phyloP scores from a whole-genome alignment of 1,140 invertebrate genomes.

The Drosophila repletoides region DNA sequence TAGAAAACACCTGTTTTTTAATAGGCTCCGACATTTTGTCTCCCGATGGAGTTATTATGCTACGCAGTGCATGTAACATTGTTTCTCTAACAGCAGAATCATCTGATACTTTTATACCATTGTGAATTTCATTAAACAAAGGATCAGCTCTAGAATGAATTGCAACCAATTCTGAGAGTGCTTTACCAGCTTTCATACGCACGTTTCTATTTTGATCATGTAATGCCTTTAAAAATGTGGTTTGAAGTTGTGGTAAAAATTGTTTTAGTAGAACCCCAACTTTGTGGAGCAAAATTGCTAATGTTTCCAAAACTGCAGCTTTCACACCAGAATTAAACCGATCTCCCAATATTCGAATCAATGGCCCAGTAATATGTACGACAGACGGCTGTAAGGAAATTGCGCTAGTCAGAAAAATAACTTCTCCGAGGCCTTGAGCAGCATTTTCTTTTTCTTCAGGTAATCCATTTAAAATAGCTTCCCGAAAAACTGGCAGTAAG shows the following conservation, averaged over 20 bases:
- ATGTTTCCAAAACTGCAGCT: slow-evolving; percentile 96
- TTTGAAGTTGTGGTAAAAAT: slow-evolving; percentile 98
- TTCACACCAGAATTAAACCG: slow-evolving; percentile 96
- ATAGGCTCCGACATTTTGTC: slow-evolving; percentile 94
- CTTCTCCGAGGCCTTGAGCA: slow-evolving; percentile 95
- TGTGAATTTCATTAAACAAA: slow-evolving; percentile 95
- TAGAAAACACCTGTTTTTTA: slow-evolving; percentile 89
- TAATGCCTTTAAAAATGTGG: slow-evolving; percentile 97
- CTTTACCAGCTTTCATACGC: slow-evolving; percentile 93
- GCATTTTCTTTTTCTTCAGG: slow-evolving; percentile 98
- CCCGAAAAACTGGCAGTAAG: slow-evolving; percentile 96
- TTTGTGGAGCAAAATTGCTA: slow-evolving; percentile 95
- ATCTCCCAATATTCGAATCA: slow-evolving; percentile 98
- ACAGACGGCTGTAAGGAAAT: slow-evolving; percentile 96
- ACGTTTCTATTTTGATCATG: slow-evolving; percentile 94
- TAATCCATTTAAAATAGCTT: slow-evolving; percentile 96
- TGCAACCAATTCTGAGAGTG: slow-evolving; percentile 93
- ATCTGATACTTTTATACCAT: slow-evolving; percentile 91
- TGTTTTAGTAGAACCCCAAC: slow-evolving; percentile 97
- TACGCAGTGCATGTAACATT: slow-evolving; percentile 93
- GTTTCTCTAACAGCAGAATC: slow-evolving; percentile 94
- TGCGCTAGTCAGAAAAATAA: slow-evolving; percentile 93
- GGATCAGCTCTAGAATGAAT: slow-evolving; percentile 95
- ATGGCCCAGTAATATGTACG: slow-evolving; percentile 97
- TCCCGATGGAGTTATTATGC: slow-evolving; percentile 91